Evolutionary conservation across 2,113 vertebrate genomes (phyloP).

Genomic region (Dolichotis patagonum): DNA sequence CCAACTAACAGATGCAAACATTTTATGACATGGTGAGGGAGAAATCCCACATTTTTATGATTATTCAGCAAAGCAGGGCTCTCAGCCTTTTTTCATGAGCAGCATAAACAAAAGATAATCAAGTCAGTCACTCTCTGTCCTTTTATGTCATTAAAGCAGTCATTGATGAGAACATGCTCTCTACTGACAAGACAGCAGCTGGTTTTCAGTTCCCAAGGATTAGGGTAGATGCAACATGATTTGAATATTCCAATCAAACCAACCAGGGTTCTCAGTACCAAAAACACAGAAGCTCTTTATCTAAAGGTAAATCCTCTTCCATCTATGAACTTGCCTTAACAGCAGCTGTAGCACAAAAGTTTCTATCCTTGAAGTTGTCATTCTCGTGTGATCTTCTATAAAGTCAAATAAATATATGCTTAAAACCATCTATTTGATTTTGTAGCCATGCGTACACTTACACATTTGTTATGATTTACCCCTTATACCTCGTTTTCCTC

Average conservation of each 20-base stretch:
- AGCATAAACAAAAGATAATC: constrained; percentile 74
- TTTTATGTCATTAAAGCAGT: background rate
- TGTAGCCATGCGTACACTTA: background rate
- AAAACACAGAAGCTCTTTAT: background rate
- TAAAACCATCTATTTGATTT: constrained; percentile 13
- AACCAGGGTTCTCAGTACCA: background rate
- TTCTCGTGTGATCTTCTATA: background rate
- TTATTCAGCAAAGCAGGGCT: constrained; percentile 54
- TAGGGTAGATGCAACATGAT: background rate
- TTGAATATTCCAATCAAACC: background rate
- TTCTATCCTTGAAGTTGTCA: background rate
- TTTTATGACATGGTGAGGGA: constrained; percentile 60
- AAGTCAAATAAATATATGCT: background rate
- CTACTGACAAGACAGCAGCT: background rate
- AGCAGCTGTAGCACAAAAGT: background rate
- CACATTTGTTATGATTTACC: background rate
- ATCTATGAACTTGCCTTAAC: background rate
- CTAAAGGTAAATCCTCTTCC: background rate
- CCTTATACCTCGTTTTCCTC: background rate
- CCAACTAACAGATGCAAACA: constrained; percentile 60
- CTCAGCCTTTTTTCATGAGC: constrained; percentile 15
- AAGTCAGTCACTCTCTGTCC: background rate
- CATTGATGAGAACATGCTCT: background rate
- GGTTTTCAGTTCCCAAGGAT: constrained; percentile 8
- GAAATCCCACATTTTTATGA: constrained; percentile 57